These are phyloP conservation scores for Varanus salvator DNA, from an alignment of 2,113 vertebrate species.

Conservation along the genomic window DNA sequence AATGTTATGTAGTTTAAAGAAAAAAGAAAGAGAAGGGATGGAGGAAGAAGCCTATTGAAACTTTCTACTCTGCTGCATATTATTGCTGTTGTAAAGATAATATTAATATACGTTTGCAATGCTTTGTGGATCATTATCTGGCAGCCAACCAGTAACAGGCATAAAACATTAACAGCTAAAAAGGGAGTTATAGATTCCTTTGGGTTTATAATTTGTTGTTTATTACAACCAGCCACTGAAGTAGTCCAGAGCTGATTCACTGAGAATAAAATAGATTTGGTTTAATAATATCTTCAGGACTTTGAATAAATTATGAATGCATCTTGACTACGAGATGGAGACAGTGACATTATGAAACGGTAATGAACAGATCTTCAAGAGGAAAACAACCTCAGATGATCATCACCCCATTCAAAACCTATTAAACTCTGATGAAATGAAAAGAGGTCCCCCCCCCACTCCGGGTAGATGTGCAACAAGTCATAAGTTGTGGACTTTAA, in stretches of 20 bases:
- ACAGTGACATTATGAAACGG: conserved; percentile 69
- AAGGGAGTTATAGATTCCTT: conserved; percentile 71
- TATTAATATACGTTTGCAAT: conserved; percentile 78
- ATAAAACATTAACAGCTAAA: conserved; percentile 79
- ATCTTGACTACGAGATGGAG: conserved; percentile 72
- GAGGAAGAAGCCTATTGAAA: conserved; percentile 65
- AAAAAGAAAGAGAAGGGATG: too few species aligned
- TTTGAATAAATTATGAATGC: conserved; percentile 82
- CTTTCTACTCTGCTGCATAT: conserved; percentile 68
- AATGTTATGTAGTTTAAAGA: conserved; percentile 58
- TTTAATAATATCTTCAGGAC: conserved; percentile 79
- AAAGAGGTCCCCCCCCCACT: conserved; percentile 46
- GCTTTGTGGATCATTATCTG: conserved; percentile 78
- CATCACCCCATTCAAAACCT: conserved; percentile 74
- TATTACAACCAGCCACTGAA: conserved; percentile 75
- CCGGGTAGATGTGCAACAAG: conserved; percentile 77
- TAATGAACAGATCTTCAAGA: conserved; percentile 71
- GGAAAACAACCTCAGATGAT: conserved; percentile 67
- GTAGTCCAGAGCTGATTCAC: conserved; percentile 73
- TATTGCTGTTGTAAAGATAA: conserved; percentile 77
- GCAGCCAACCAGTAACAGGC: conserved; percentile 68
- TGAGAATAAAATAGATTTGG: conserved; percentile 78
- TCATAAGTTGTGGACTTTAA: conserved; percentile 81
- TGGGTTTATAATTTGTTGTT: conserved; percentile 79
- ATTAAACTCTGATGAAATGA: conserved; percentile 75